These are phyloP conservation scores for Harpagifer antarcticus DNA, from an alignment of 2,797 vertebrate species.

Conservation along the genomic window DNA sequence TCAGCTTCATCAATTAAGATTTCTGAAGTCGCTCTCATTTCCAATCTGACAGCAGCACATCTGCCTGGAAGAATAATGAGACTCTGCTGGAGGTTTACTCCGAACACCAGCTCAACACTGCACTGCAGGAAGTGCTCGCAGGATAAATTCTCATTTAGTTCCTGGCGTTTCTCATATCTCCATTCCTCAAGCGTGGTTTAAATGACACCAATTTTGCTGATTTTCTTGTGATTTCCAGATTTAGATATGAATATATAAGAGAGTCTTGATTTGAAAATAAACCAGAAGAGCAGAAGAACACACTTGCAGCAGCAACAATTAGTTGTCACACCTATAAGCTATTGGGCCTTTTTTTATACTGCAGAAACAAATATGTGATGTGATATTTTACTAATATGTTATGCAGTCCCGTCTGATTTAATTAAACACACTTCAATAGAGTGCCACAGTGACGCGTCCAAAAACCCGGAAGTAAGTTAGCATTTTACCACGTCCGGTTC, in stretches of 20 bases:
- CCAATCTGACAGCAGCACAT: not conserved
- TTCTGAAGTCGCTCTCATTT: constrained; percentile 49
- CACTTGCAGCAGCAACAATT: not conserved
- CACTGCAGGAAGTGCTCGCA: constrained; percentile 55
- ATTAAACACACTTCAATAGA: not conserved
- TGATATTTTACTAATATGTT: not conserved
- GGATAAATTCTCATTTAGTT: constrained; percentile 70
- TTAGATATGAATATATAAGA: no score
- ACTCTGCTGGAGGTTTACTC: constrained; percentile 39
- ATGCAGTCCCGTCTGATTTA: not conserved
- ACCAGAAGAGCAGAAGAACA: not conserved
- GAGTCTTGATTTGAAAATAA: no score
- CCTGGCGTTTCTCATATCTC: constrained; percentile 38
- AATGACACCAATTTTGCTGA: no score
- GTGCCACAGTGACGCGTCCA: no score
- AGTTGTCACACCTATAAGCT: not conserved
- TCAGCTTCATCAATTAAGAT: constrained; percentile 46
- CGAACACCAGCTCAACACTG: constrained; percentile 10
- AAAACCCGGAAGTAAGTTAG: no score
- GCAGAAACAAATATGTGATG: not conserved
- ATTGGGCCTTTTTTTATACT: not conserved
- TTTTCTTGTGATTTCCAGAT: no score
- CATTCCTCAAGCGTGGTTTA: constrained; percentile 3
- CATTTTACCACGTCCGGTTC: no score
- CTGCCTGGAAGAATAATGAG: constrained; percentile 59